These are phyloP conservation scores for Penelope pileata DNA, from an alignment of 2,113 vertebrate species.

Conservation along the genomic window DNA sequence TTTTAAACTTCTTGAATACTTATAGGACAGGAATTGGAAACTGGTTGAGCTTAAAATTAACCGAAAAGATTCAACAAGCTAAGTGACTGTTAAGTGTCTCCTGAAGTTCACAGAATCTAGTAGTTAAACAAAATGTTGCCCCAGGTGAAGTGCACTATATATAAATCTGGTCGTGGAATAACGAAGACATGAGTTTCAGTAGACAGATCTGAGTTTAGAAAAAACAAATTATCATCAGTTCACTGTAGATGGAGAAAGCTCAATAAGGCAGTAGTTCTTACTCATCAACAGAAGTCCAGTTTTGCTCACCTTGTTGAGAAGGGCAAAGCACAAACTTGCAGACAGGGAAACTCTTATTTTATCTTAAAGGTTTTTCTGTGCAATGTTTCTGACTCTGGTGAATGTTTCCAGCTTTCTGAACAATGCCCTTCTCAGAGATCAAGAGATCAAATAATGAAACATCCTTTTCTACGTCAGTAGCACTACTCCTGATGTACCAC, in stretches of 20 bases:
- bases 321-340: background rate
- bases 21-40: background rate
- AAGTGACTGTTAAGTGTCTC: background rate
- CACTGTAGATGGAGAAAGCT: background rate
- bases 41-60: background rate
- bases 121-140: background rate
- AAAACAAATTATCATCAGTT: constrained; percentile 15
- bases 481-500: rapidly evolving
- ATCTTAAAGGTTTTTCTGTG: background rate
- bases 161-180: background rate
- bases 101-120: constrained; percentile 9
- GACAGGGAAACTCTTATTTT: background rate
- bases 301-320: background rate
- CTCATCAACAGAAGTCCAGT: background rate
- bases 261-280: background rate
- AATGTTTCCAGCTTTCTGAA: background rate
- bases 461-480: background rate
- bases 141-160: background rate
- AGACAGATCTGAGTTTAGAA: background rate
- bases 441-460: rapidly evolving
- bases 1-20: constrained; percentile 13
- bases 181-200: background rate
- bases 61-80: background rate
- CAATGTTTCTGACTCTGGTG: background rate
- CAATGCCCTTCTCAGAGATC: background rate